Conservation (phyloP, 2,888 invertebrate species). For the Drosophila koepferae region DNA sequence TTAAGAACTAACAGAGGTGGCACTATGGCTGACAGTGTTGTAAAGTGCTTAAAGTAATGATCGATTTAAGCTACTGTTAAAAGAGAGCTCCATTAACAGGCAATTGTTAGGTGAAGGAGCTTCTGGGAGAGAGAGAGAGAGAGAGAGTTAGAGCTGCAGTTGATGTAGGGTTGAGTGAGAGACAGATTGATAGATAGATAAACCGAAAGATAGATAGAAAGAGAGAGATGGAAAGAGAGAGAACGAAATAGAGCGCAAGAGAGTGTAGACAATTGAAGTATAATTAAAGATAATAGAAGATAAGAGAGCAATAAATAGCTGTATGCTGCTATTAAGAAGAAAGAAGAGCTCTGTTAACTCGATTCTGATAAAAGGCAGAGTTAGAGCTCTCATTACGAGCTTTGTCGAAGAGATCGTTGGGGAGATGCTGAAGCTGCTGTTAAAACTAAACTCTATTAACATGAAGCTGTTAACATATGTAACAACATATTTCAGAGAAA, state of each 20-base stretch:
- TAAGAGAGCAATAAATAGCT: not conserved
- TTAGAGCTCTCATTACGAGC: too few relatives aligned
- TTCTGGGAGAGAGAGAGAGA: not conserved
- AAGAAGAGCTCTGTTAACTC: too few relatives aligned
- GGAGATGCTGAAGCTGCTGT: not conserved
- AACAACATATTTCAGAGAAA: too few relatives aligned
- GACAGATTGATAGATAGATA: too few relatives aligned
- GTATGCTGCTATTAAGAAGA: too few relatives aligned
- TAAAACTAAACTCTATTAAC: not conserved
- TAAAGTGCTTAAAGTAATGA: not conserved
- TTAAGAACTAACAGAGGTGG: slow-evolving; percentile 24
- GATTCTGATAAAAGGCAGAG: too few relatives aligned
- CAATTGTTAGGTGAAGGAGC: not conserved
- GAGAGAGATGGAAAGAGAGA: not conserved
- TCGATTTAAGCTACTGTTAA: slow-evolving; percentile 7
- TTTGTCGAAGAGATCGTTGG: too few relatives aligned
- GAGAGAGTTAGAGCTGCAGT: not conserved
- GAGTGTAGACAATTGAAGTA: too few relatives aligned
- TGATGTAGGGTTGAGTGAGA: too few relatives aligned
- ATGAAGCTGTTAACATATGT: not conserved
- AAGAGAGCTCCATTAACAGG: not conserved
- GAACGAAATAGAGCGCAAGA: too few relatives aligned
- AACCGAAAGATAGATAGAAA: accelerated
- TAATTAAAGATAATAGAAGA: too few relatives aligned
- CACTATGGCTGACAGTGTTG: slow-evolving; percentile 3